Evolutionary conservation across 2,888 invertebrate species (phyloP), one percentile per base, ranked within the genome.

Genomic region (Galerucella pusilla): DNA sequence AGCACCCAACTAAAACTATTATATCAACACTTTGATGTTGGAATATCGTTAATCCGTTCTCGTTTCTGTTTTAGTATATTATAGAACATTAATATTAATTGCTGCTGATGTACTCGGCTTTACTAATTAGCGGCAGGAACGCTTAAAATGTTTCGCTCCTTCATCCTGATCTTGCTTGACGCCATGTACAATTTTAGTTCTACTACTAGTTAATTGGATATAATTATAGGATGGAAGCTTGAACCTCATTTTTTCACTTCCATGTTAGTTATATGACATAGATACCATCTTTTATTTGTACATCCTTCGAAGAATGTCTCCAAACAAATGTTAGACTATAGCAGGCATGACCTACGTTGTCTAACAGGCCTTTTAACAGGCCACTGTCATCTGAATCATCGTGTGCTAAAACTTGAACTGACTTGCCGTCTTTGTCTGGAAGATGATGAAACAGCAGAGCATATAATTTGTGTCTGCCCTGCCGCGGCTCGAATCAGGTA

Each of bases 61-160:
- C 71, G 71, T 71, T 65, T 71, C 63, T 60, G 65, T 71, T 68
- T 68, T 42, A 49, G 61, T 42, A 68, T 73, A 59, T 54, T 20
- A 73, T 68, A 72, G 20, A 68, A 57, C 63, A 73, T 73, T 73
- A 73, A 68, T 64, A 68, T 63, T 68, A 71, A 71, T 71, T 71
- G 71, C 71, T 35, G 57, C 59, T 71, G 71, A 71, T 71, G 71
- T 71, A 71, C 46, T 64, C 45, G 57, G 71, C 54, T 71, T 64
- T 65, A 20, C 64, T 71, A 71, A 71, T 71, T 71, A 71, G 45
- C 71, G 46, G 45, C 57, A 42, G 0, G 57, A 65, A 46, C 71
- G 64, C 16, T 65, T 65, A 65, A 65, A 65, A 65, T 20, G 42
- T 65, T 20, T 16, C n/a, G 45, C 16, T 64, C 20, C 64, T 49